A percentile compares a stretch with the other conserved stretches of the same genome.
Conservation (phyloP, 1,140 invertebrate species). For the Drosophila cardini region DNA sequence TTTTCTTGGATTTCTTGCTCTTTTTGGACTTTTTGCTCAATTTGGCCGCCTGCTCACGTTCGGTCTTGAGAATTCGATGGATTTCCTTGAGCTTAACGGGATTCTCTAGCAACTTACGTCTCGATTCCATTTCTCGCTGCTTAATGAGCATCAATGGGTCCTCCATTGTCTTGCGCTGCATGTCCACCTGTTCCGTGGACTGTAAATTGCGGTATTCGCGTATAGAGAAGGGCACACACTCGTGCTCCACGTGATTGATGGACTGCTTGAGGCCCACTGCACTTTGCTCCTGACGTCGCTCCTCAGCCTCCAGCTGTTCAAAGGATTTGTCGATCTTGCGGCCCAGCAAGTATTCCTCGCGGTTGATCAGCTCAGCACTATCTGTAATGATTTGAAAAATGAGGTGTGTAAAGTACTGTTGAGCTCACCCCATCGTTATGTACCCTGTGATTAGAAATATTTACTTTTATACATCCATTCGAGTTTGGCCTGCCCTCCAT, state of each 20-base stretch:
- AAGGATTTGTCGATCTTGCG: slow-evolving; percentile 94
- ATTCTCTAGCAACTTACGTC: slow-evolving; percentile 93
- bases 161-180: slow-evolving; percentile 93
- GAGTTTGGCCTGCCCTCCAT: slow-evolving; percentile 88
- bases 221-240: slow-evolving; percentile 91
- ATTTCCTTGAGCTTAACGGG: slow-evolving; percentile 95
- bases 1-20: slow-evolving; percentile 84
- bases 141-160: slow-evolving; percentile 95
- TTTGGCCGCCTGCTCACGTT: slow-evolving; percentile 86
- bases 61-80: slow-evolving; percentile 89
- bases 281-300: slow-evolving; percentile 86
- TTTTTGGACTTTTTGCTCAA: slow-evolving; percentile 87
- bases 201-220: slow-evolving; percentile 84
- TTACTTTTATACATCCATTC: slow-evolving; percentile 97
- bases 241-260: slow-evolving; percentile 90
- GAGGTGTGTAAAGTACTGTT: too few species aligned
- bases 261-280: slow-evolving; percentile 80
- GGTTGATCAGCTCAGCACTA: slow-evolving; percentile 86
- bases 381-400: slow-evolving; percentile 36
- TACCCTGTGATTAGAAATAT: background rate
- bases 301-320: slow-evolving; percentile 88
- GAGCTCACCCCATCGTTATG: too few species aligned
- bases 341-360: slow-evolving; percentile 95
- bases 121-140: slow-evolving; percentile 92
- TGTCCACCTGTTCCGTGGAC: slow-evolving; percentile 89